Evolutionary conservation across 2,888 invertebrate genomes (phyloP).

Genomic region (Xylocampa areola): DNA sequence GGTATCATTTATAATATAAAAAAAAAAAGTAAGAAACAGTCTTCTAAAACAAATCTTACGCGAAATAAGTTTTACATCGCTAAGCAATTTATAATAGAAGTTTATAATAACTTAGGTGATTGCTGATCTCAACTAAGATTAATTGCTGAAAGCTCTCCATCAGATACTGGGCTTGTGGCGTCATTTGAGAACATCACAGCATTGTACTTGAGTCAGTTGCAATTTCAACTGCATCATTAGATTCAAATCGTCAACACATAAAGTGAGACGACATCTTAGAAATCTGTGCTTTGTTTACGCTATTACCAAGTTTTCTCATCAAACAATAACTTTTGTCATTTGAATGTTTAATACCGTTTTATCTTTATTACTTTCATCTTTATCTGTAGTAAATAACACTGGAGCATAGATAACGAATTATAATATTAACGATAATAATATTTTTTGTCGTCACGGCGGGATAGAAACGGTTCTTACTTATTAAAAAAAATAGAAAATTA

Average conservation of each 20-base stretch:
- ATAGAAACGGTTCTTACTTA: too few relatives aligned
- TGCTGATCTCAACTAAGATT: slow-evolving; percentile 45
- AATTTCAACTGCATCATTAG: slow-evolving; percentile 2
- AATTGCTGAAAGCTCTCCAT: slow-evolving; percentile 36
- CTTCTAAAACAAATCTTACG: too few relatives aligned
- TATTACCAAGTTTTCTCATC: slow-evolving; percentile 26
- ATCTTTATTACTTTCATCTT: too few relatives aligned
- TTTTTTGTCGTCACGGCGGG: too few relatives aligned
- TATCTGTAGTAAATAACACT: too few relatives aligned
- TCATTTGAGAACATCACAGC: slow-evolving; percentile 47
- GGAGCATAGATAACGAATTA: too few relatives aligned
- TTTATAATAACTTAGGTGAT: slow-evolving; percentile 48
- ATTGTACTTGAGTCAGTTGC: slow-evolving; percentile 30
- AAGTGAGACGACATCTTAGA: slow-evolving; percentile 12
- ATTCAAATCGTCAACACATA: slow-evolving; percentile 37
- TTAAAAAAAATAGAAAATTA: too few relatives aligned
- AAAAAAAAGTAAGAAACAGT: too few relatives aligned
- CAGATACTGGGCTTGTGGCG: slow-evolving; percentile 51
- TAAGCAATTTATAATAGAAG: slow-evolving; percentile 34
- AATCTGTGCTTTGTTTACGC: slow-evolving; percentile 6
- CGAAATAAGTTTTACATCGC: slow-evolving; percentile 13
- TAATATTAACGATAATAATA: too few relatives aligned
- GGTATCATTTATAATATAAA: too few relatives aligned
- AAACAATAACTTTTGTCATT: slow-evolving; percentile 1
- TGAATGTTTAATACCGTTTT: too few relatives aligned